A percentile compares a stretch with the other conserved stretches of the same genome.
Conservation (phyloP, 2,797 vertebrate species). For the Hirundo rustica region DNA sequence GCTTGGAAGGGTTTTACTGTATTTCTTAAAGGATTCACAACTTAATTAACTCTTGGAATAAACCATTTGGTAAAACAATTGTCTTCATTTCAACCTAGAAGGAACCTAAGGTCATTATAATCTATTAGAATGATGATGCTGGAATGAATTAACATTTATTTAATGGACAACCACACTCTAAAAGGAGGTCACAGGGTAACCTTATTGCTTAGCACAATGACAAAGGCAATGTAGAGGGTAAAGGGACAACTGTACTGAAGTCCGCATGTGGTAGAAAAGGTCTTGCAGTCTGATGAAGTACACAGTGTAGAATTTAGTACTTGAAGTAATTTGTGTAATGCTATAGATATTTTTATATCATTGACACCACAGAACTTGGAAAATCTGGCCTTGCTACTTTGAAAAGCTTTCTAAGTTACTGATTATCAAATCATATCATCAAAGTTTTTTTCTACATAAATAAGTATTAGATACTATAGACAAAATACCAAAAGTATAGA, state of each 20-base stretch:
- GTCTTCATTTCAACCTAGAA: not conserved
- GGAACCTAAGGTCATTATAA: not conserved
- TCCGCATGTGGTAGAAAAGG: not conserved
- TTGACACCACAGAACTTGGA: not conserved
- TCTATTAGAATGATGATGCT: not conserved
- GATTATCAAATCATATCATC: not conserved
- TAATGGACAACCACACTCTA: not conserved
- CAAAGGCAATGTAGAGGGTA: not conserved
- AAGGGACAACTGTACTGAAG: not conserved
- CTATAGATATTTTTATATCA: not conserved
- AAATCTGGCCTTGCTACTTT: not conserved
- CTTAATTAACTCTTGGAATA: not conserved
- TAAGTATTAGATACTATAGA: not conserved
- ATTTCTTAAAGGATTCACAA: not conserved
- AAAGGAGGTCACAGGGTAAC: not conserved
- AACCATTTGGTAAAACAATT: not conserved
- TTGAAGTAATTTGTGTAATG: not conserved
- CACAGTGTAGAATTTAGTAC: not conserved
- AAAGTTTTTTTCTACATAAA: not conserved
- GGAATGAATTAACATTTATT: slow-evolving; percentile 5
- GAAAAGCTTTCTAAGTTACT: not conserved
- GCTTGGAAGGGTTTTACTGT: not conserved
- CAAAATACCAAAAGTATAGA: not conserved
- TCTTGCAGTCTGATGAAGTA: not conserved
- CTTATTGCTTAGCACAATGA: not conserved